These are phyloP conservation scores for Cydia strobilella DNA, from an alignment of 1,140 invertebrate species.

Conservation along the genomic window DNA sequence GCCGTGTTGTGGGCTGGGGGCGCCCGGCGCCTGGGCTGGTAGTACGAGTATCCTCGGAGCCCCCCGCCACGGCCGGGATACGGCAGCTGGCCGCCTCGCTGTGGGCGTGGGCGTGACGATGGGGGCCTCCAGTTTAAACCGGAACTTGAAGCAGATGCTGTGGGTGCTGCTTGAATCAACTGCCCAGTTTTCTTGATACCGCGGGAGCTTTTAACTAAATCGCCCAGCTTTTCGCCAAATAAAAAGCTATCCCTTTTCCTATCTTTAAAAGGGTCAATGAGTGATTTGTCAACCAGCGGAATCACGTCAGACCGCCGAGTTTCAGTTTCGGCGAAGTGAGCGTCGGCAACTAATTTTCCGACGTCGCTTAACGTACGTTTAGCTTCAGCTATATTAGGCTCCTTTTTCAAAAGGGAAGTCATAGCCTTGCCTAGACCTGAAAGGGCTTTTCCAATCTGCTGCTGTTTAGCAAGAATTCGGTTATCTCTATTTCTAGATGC, in stretches of 20 bases:
- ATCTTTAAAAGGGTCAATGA: conserved; percentile 31
- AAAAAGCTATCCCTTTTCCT: too few species aligned
- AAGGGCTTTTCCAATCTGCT: conserved; percentile 32
- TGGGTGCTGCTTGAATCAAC: neutral
- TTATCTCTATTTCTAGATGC: conserved; percentile 24
- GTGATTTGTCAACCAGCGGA: conserved; percentile 34
- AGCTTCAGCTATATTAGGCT: conserved; percentile 19
- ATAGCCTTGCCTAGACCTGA: conserved; percentile 32
- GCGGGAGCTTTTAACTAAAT: conserved; percentile 31
- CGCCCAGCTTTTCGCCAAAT: conserved; percentile 35
- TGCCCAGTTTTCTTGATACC: conserved; percentile 28
- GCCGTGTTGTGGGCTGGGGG: neutral
- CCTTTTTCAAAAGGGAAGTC: conserved; percentile 29
- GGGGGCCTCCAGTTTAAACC: conserved; percentile 17
- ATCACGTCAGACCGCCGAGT: conserved; percentile 32
- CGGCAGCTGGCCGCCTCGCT: neutral
- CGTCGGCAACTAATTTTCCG: conserved; percentile 33
- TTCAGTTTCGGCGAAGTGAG: conserved; percentile 34
- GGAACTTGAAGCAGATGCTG: neutral
- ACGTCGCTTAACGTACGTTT: conserved; percentile 32
- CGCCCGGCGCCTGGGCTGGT: neutral
- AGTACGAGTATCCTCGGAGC: neutral
- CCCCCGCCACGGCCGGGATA: neutral
- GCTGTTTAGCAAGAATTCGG: conserved; percentile 33
- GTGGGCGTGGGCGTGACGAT: neutral